Base-by-base conservation (phyloP, 1,140 invertebrate species). In the Macrobrachium rosenbergii region DNA sequence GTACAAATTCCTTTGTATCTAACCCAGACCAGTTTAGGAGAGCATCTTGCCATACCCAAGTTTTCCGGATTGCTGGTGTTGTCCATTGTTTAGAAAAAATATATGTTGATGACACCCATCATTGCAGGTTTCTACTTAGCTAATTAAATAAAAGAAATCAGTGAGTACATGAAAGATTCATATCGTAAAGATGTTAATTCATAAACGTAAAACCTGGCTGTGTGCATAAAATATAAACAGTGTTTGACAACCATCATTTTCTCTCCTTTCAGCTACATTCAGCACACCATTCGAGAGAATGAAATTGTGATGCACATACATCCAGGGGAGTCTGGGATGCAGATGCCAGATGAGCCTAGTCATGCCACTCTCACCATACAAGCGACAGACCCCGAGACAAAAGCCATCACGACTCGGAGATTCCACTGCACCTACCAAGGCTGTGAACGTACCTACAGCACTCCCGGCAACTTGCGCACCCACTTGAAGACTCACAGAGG, bases 401-500 rank as follows among this genome's bases (percentile, higher is more conserved):
- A 94, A 91, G 93, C 94, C 90, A 95, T 93, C 89, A 94, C 94
- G 91, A 93, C 95, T 19, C 95, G 94, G 91, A 92, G 95, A 87
- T 97, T 96, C 92, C 94, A 94, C 90, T 99, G 98, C 93, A 95
- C 98, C 92, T 98, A 96, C 92, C 95, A 96, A 88, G 97, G 96
- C 2, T 99, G 98, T 92, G 93, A 94, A 87, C 93, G 97, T 90
- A 97, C 96, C 37, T 99, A 99, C 91, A 98, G 97, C 90, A 99
- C 98, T 12, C 95, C 97, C 88, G 98, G 98, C 78, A 99, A 99
- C 93, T 93, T 99, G 78, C 94, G 97, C 91, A 99, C 97, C 79
- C 98, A 99, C 92, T 95, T 98, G 94, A 98, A 98, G 94, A 98
- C 97, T 85, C 98, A 99, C 91, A 97, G 95, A 95, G 97, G 98